Evolutionary conservation across 2,888 invertebrate species (phyloP).

Genomic region (Perdita meconis): DNA sequence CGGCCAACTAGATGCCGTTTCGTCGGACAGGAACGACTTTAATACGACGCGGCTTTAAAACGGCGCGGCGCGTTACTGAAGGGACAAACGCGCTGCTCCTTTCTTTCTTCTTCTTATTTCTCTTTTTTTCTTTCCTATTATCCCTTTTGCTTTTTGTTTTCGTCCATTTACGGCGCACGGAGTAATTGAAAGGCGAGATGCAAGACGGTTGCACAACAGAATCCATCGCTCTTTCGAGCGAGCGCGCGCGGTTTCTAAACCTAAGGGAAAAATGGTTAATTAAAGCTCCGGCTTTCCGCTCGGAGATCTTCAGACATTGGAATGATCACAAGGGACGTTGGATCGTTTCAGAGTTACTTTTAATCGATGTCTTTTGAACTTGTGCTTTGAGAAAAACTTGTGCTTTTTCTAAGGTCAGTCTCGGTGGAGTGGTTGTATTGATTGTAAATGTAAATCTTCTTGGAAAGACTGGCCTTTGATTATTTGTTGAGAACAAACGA

Average conservation of each 20-base stretch:
- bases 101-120: too few relatives aligned
- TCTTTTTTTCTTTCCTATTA: conserved; percentile 8
- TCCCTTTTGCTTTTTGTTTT: conserved; percentile 23
- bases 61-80: conserved; percentile 20
- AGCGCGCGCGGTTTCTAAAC: neutral
- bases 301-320: neutral
- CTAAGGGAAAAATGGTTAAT: conserved; percentile 13
- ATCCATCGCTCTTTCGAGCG: conserved; percentile 6
- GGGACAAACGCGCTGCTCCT: conserved; percentile 21
- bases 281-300: neutral
- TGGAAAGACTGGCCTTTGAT: too few relatives aligned
- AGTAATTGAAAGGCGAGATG: conserved; percentile 40
- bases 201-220: conserved; percentile 28
- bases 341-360: neutral
- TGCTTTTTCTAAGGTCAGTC: neutral
- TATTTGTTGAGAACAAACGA: too few relatives aligned
- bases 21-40: conserved; percentile 54
- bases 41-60: conserved; percentile 55
- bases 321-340: neutral
- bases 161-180: conserved; percentile 19
- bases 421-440: neutral
- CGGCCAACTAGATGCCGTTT: conserved; percentile 57
- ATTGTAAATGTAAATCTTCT: too few relatives aligned
- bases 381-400: neutral
- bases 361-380: neutral